Conservation (phyloP, 2,888 invertebrate genomes). For the Aphelenchoides bicaudatus region DNA sequence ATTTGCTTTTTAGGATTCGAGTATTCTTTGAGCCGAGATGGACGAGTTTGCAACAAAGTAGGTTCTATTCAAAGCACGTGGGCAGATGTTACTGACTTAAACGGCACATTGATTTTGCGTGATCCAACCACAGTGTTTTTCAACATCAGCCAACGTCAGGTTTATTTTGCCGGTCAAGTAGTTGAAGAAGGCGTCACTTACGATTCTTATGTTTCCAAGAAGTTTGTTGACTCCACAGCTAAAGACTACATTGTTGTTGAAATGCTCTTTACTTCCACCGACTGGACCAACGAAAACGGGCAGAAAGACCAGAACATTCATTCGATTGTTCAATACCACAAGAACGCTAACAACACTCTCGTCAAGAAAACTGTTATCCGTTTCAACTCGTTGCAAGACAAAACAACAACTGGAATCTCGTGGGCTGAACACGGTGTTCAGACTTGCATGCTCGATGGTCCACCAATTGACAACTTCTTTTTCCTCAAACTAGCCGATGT, state of each 20-base stretch:
- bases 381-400: slow-evolving; percentile 25
- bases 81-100: slow-evolving; percentile 17
- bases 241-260: slow-evolving; percentile 26
- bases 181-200: slow-evolving; percentile 17
- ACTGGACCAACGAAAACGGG: slow-evolving; percentile 10
- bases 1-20: slow-evolving; percentile 23
- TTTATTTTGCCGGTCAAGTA: slow-evolving; percentile 25
- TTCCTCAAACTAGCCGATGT: slow-evolving; percentile 23
- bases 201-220: slow-evolving; percentile 20
- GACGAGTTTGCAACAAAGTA: slow-evolving; percentile 22
- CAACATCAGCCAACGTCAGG: not conserved
- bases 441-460: slow-evolving; percentile 25
- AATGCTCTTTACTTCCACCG: slow-evolving; percentile 11
- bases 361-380: slow-evolving; percentile 21
- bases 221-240: not conserved
- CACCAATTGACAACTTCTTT: slow-evolving; percentile 25
- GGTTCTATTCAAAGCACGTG: slow-evolving; percentile 19
- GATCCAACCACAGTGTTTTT: slow-evolving; percentile 19
- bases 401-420: slow-evolving; percentile 23
- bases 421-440: slow-evolving; percentile 21
- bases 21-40: slow-evolving; percentile 26
- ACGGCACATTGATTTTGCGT: slow-evolving; percentile 21
- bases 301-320: slow-evolving; percentile 16
- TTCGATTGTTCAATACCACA: slow-evolving; percentile 32
- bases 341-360: slow-evolving; percentile 21